phyloP scores from a whole-genome alignment of 2,888 invertebrate species.

The Pemphredon lugubris region DNA sequence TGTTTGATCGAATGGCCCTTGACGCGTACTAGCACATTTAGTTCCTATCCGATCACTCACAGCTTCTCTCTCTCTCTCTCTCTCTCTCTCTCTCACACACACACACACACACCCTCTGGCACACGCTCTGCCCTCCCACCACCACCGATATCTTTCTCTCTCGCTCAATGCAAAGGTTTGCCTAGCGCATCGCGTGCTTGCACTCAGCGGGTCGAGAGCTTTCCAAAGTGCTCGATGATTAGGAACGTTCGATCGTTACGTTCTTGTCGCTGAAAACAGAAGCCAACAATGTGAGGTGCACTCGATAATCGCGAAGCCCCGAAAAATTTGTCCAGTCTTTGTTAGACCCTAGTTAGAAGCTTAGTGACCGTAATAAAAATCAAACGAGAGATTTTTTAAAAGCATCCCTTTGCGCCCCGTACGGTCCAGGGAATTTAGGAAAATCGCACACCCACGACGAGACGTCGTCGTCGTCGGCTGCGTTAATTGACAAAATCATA shows the following conservation, averaged over 20 bases:
- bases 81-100: constrained; percentile 5
- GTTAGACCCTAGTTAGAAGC: constrained; percentile 19
- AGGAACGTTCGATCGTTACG: constrained; percentile 55
- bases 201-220: constrained; percentile 47
- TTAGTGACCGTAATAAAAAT: constrained; percentile 29
- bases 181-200: constrained; percentile 53
- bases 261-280: constrained; percentile 40
- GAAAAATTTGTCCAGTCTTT: constrained; percentile 44
- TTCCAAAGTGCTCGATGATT: constrained; percentile 56
- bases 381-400: constrained; percentile 1
- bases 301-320: constrained; percentile 55
- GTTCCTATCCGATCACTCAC: constrained; percentile 18
- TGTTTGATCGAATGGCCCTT: constrained; percentile 56
- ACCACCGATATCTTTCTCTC: constrained; percentile 21
- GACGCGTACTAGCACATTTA: constrained; percentile 50
- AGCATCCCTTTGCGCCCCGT: background rate
- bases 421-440: background rate
- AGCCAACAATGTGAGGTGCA: constrained; percentile 51
- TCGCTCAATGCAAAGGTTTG: constrained; percentile 53
- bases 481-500: too few relatives aligned
- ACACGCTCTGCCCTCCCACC: background rate
- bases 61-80: constrained; percentile 35
- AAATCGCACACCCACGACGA: background rate
- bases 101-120: background rate
- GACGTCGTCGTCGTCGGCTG: too few relatives aligned